Percentiles rank a stretch among this genome's conserved stretches.
These are phyloP conservation scores for Zaprionus camerounensis DNA, from an alignment of 1,140 invertebrate genomes.

Conservation along the genomic window DNA sequence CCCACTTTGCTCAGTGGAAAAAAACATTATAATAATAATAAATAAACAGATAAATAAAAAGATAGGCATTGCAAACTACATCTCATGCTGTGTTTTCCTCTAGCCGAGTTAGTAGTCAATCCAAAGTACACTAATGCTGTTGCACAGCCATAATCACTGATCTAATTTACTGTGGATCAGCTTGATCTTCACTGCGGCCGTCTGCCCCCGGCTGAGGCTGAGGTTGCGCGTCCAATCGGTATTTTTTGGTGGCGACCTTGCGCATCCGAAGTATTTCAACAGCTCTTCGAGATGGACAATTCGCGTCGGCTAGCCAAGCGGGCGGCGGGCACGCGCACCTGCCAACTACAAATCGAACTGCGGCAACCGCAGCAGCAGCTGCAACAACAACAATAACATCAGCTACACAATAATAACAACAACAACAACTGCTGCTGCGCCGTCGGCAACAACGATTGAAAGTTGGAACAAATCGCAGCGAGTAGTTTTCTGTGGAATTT, in stretches of 20 bases:
- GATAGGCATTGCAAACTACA: not conserved
- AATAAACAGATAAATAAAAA: not conserved
- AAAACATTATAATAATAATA: not conserved
- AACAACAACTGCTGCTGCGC: constrained; percentile 30
- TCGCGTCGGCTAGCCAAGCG: constrained; percentile 51
- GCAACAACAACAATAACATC: not conserved
- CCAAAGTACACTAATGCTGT: not conserved
- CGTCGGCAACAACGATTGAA: constrained; percentile 54
- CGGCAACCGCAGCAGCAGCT: constrained; percentile 27
- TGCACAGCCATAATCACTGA: constrained; percentile 26
- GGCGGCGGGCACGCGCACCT: constrained; percentile 54
- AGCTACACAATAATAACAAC: not conserved
- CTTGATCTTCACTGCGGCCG: constrained; percentile 32
- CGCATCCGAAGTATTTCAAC: constrained; percentile 67
- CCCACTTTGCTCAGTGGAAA: not conserved
- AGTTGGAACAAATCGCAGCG: constrained; percentile 52
- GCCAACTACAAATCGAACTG: constrained; percentile 44
- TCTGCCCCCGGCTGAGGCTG: constrained; percentile 22
- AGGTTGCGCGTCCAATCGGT: constrained; percentile 14
- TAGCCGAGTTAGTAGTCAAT: constrained; percentile 1
- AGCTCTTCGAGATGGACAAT: constrained; percentile 51
- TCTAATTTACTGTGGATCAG: constrained; percentile 46
- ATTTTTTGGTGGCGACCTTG: constrained; percentile 59
- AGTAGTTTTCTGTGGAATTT: constrained; percentile 8
- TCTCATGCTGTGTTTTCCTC: not conserved